These are phyloP conservation scores for Agrochola circellaris DNA, from an alignment of 2,888 invertebrate genomes.

Conservation along the genomic window DNA sequence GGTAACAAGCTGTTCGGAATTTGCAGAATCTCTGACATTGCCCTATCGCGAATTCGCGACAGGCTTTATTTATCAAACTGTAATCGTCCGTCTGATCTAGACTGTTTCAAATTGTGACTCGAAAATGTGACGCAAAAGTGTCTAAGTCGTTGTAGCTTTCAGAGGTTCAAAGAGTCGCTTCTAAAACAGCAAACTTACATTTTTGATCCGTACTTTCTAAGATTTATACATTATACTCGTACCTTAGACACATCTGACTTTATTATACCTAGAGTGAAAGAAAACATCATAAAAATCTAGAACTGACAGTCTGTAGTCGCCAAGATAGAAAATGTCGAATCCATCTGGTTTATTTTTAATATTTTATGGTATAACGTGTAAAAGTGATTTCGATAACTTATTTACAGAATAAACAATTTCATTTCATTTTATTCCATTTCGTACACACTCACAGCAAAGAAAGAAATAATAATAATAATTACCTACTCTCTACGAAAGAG, in stretches of 20 bases:
- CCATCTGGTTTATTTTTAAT: too few relatives aligned
- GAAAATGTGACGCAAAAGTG: not conserved
- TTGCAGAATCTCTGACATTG: too few relatives aligned
- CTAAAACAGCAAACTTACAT: not conserved
- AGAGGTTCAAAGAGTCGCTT: not conserved
- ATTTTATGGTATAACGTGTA: too few relatives aligned
- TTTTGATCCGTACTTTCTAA: not conserved
- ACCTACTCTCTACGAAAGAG: not conserved
- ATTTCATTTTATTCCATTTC: too few relatives aligned
- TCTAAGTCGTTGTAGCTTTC: too few relatives aligned
- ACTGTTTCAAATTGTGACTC: not conserved
- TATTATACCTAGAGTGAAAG: not conserved
- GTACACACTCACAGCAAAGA: not conserved
- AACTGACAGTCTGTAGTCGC: not conserved
- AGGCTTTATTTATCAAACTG: constrained; percentile 1
- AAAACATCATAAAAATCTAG: not conserved
- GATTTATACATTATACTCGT: not conserved
- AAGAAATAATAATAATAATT: too few relatives aligned
- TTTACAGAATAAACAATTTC: too few relatives aligned
- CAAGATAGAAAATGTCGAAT: too few relatives aligned
- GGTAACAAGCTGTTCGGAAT: not conserved
- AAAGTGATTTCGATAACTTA: too few relatives aligned
- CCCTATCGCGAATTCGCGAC: not conserved
- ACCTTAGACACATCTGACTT: not conserved
- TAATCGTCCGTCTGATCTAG: not conserved